Percentiles rank a stretch among this genome's conserved stretches.
These are phyloP conservation scores for Latrodectus hesperus DNA, from an alignment of 2,888 invertebrate genomes.

Conservation along the genomic window DNA sequence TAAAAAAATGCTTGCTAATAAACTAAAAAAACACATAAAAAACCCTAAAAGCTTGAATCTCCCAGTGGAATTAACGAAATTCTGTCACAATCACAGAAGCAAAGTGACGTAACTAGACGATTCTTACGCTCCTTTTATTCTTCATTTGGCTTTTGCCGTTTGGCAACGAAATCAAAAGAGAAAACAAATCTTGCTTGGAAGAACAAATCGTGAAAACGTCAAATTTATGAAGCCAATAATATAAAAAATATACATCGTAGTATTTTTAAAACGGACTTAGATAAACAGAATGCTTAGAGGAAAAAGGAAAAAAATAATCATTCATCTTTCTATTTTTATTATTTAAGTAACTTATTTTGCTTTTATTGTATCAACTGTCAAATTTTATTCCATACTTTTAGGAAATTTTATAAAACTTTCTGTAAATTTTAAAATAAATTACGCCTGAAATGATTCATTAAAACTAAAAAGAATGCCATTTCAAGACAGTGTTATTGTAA, in stretches of 20 bases:
- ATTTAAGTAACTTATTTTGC: too few relatives aligned
- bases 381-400: too few relatives aligned
- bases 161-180: slow-evolving; percentile 16
- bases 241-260: neutral
- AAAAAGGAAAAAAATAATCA: too few relatives aligned
- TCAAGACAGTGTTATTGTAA: too few relatives aligned
- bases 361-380: too few relatives aligned
- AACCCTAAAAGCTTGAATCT: slow-evolving; percentile 14
- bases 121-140: neutral
- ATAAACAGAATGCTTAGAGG: too few relatives aligned
- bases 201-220: neutral
- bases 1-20: neutral
- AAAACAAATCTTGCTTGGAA: slow-evolving; percentile 13
- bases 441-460: too few relatives aligned
- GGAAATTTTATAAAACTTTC: too few relatives aligned
- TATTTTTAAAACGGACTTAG: too few relatives aligned
- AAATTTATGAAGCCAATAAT: neutral
- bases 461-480: too few relatives aligned
- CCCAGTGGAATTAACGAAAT: neutral
- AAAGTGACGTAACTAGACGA: slow-evolving; percentile 2
- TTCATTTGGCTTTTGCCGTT: neutral
- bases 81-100: slow-evolving; percentile 9
- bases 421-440: too few relatives aligned
- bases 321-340: too few relatives aligned
- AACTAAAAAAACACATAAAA: slow-evolving; percentile 6